Evolutionary conservation across 2,888 invertebrate species (phyloP).

Genomic region (Auanema freiburgensis): DNA sequence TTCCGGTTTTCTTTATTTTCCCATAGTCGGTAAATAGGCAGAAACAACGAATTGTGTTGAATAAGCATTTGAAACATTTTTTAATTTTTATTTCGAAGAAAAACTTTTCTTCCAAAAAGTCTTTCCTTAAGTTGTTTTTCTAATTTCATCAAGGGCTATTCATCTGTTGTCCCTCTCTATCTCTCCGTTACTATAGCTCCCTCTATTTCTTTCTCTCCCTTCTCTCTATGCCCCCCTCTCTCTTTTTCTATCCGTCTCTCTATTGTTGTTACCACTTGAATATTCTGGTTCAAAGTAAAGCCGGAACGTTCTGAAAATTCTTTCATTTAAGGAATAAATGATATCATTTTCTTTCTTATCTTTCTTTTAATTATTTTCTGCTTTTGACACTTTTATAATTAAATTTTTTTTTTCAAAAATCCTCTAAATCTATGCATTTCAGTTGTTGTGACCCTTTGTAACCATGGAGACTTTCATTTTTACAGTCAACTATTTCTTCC

Average conservation of each 20-base stretch:
- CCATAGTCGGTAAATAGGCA: neutral
- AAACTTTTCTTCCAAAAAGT: neutral
- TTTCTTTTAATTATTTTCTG: too few species aligned
- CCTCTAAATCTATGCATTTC: too few species aligned
- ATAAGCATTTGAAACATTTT: neutral
- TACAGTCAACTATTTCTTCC: constrained; percentile 3
- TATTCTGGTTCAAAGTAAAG: neutral
- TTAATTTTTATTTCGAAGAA: constrained; percentile 1
- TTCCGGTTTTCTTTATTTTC: constrained; percentile 7
- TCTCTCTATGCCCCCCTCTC: constrained; percentile 2
- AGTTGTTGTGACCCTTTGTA: constrained; percentile 1
- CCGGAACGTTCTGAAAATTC: neutral
- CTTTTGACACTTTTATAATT: too few species aligned
- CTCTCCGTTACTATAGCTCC: neutral
- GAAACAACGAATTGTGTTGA: constrained; percentile 2
- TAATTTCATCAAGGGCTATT: constrained; percentile 3
- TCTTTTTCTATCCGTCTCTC: constrained; percentile 6
- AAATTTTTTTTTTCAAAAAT: too few species aligned
- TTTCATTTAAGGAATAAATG: neutral
- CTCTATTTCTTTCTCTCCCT: neutral
- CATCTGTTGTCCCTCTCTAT: constrained; percentile 2
- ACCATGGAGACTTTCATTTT: neutral
- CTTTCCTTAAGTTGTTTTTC: neutral
- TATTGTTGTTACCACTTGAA: constrained; percentile 4
- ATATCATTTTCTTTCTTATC: too few species aligned